Evolutionary conservation across 2,797 vertebrate species (phyloP).

Genomic region (Todus mexicanus): DNA sequence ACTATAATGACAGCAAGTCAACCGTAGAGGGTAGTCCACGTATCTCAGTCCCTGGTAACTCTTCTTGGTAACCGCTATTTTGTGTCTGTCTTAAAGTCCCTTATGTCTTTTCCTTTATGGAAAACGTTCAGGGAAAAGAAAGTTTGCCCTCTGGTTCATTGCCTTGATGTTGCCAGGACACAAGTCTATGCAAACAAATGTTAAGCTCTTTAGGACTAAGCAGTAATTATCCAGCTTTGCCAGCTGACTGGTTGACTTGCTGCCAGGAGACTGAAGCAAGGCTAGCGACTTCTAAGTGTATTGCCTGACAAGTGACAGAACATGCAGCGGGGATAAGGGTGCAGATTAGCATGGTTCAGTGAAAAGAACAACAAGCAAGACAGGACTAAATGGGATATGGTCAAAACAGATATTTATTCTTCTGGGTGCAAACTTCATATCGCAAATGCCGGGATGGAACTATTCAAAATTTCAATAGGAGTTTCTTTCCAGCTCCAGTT

Average conservation of each 20-base stretch:
- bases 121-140: background rate
- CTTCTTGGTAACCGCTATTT: background rate
- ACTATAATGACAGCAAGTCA: background rate
- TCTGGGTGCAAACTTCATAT: background rate
- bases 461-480: background rate
- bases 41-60: background rate
- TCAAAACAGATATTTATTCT: background rate
- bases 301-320: conserved; percentile 18
- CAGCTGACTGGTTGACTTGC: conserved; percentile 48
- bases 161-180: conserved; percentile 27
- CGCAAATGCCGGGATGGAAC: background rate
- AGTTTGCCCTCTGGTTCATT: background rate
- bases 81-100: background rate
- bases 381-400: background rate
- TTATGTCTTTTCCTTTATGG: background rate
- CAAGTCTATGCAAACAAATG: conserved; percentile 5
- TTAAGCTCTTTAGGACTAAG: conserved; percentile 46
- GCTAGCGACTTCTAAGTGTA: background rate
- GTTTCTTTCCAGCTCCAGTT: background rate
- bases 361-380: background rate
- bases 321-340: background rate
- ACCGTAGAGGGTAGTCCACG: background rate
- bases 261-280: conserved; percentile 36
- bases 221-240: conserved; percentile 56
- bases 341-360: background rate